These are phyloP conservation scores for Macaria liturata DNA, from an alignment of 2,888 invertebrate species.

Conservation along the genomic window DNA sequence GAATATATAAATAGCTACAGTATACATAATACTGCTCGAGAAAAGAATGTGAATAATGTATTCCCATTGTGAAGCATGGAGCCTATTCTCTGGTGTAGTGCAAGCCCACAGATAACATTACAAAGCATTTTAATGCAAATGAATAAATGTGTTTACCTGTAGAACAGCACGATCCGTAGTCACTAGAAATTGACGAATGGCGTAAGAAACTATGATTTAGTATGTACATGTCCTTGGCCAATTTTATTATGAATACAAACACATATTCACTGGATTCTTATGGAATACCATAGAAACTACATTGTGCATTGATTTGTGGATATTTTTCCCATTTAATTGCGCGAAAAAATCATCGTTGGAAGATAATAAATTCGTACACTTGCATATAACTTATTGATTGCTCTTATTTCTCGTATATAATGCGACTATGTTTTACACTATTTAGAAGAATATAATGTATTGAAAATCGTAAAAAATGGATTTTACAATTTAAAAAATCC, in stretches of 20 bases:
- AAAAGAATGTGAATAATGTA: conserved; percentile 4
- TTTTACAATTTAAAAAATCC: conserved; percentile 14
- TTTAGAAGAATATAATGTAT: conserved; percentile 4
- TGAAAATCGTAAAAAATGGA: conserved; percentile 10
- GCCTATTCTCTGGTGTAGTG: not conserved
- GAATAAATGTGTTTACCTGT: conserved; percentile 60
- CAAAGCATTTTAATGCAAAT: conserved; percentile 8
- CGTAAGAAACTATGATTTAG: conserved; percentile 69
- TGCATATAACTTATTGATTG: no score
- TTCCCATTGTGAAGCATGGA: not conserved
- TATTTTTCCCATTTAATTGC: conserved; percentile 17
- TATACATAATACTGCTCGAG: conserved; percentile 4
- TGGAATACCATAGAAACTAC: conserved; percentile 41
- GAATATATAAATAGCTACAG: conserved; percentile 19
- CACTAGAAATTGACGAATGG: conserved; percentile 70
- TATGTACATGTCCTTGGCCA: conserved; percentile 80
- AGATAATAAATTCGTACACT: conserved; percentile 10
- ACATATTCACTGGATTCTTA: conserved; percentile 63
- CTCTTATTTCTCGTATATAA: no score
- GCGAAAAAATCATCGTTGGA: conserved; percentile 13
- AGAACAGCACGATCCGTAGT: conserved; percentile 70
- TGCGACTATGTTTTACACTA: not conserved
- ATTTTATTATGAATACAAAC: conserved; percentile 60
- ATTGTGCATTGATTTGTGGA: conserved; percentile 44
- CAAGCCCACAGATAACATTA: not conserved